Evolutionary conservation across 1,140 invertebrate species (phyloP), one percentile per base, ranked within the genome.

Genomic region (Macrotrachela quadricornifera): DNA sequence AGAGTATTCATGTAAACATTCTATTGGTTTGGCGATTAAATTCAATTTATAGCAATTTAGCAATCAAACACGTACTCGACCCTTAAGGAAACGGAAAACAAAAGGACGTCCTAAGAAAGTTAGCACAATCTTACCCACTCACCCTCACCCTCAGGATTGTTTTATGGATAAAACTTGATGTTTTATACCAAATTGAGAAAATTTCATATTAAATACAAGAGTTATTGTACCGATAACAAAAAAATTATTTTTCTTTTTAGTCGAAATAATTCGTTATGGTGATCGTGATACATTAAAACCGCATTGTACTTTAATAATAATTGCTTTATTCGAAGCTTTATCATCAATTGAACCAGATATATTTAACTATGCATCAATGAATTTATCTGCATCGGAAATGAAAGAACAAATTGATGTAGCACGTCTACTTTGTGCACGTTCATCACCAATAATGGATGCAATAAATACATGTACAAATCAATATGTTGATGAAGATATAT

Each of bases 401-500:
- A 68, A 73, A 57, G 81, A 86, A 58, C 60, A 76, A 43, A 72
- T 87, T 0, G 84, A 87, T 64, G 78, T 74, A 58, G 74, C 79
- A 37, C 71, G 83, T 48, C 80, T 83, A 36, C 77, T 76, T 54
- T 78, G 78, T 15, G 81, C 82, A 0, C 81, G 81, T 61, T 78
- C 76, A 30, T 82, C 86, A 62, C 81, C 85, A 52, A 84, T 84
- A 58, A 85, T 82, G 57, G 82, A 87, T 62, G 85, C 83, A 1
- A 78, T 90, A 18, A 78, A 81, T 40, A 80, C 80, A 70, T 43
- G 44, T 43, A 38, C 46, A 16, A 38, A 40, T 10, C 82, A 82
- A 56, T 85, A 79, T 63, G 76, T 86, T 38, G 80, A 84, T 65
- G 77, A 75, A 39, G 69, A 75, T 6, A 78, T 78, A 44, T 71